Percentiles rank a stretch among this genome's conserved stretches.
Evolutionary conservation across 2,113 vertebrate genomes (phyloP).

Genomic region (Salvator merianae): DNA sequence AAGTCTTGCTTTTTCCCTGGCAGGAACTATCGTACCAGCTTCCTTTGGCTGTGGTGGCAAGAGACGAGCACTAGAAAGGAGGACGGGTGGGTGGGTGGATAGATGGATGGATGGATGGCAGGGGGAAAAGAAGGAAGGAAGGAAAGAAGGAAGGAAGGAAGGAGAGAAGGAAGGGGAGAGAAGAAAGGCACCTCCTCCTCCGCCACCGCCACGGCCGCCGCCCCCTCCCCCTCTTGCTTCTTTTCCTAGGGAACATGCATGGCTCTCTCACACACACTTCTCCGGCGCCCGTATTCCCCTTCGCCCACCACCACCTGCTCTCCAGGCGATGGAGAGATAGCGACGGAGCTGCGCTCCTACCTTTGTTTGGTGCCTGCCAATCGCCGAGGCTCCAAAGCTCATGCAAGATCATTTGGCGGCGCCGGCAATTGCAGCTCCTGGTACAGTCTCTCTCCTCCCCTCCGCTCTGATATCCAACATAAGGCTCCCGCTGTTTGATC

Average conservation of each 20-base stretch:
- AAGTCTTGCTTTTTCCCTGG: slow-evolving; percentile 45
- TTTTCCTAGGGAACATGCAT: not conserved
- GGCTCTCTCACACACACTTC: not conserved
- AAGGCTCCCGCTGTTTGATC: slow-evolving; percentile 34
- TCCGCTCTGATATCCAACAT: slow-evolving; percentile 48
- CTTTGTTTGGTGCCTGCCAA: not conserved
- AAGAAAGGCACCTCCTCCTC: not conserved
- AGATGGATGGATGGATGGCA: not conserved
- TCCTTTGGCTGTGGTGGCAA: slow-evolving; percentile 33
- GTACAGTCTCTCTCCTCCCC: slow-evolving; percentile 15
- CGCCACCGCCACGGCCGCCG: no score
- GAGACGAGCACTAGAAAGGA: slow-evolving; percentile 36
- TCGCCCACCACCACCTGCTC: not conserved
- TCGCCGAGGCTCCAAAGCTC: not conserved
- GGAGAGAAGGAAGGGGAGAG: not conserved
- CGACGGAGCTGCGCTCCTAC: not conserved
- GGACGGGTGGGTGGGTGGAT: not conserved
- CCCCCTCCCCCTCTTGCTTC: not conserved
- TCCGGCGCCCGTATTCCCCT: no score
- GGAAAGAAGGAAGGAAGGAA: not conserved
- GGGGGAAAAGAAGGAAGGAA: not conserved
- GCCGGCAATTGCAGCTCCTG: no score
- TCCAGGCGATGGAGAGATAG: not conserved
- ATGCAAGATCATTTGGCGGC: not conserved
- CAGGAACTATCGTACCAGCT: not conserved